Conservation (phyloP, 2,888 invertebrate genomes). For the Drosophila barbarae region DNA sequence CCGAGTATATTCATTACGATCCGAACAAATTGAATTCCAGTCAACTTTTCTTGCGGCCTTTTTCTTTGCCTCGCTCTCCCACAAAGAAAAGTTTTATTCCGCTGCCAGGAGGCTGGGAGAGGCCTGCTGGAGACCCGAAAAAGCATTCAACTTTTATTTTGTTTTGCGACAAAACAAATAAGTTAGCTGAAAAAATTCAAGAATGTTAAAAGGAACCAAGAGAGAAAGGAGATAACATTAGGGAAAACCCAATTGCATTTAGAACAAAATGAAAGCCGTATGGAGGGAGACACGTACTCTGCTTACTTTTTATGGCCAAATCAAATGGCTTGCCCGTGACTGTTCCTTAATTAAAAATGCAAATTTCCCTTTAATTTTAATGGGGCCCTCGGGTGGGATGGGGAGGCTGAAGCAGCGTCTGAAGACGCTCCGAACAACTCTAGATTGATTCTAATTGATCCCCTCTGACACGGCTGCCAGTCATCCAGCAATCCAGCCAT, state of each 20-base stretch:
- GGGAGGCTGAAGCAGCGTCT: neutral
- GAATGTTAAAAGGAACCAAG: slow-evolving; percentile 12
- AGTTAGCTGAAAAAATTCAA: slow-evolving; percentile 33
- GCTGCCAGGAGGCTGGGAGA: slow-evolving; percentile 33
- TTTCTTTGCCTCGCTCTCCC: slow-evolving; percentile 10
- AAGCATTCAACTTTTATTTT: slow-evolving; percentile 46
- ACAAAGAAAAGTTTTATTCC: slow-evolving; percentile 49
- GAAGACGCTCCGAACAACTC: slow-evolving; percentile 9
- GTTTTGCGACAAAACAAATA: slow-evolving; percentile 52
- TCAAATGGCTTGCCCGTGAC: slow-evolving; percentile 37
- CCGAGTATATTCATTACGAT: slow-evolving; percentile 43
- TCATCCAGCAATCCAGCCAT: slow-evolving; percentile 52
- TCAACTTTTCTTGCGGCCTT: slow-evolving; percentile 53
- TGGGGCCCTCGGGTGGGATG: slow-evolving; percentile 9
- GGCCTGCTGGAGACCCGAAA: slow-evolving; percentile 33
- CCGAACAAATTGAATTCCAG: slow-evolving; percentile 63
- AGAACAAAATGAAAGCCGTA: slow-evolving; percentile 13
- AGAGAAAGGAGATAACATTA: slow-evolving; percentile 28
- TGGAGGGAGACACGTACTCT: slow-evolving; percentile 20
- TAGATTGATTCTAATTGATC: slow-evolving; percentile 62
- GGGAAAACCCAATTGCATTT: slow-evolving; percentile 33
- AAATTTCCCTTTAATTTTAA: slow-evolving; percentile 58
- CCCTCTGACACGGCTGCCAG: slow-evolving; percentile 45
- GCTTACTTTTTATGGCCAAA: slow-evolving; percentile 39
- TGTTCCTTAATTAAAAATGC: slow-evolving; percentile 62